Evolutionary conservation across 2,888 invertebrate genomes (phyloP).

Genomic region (Rotaria magnacalcarata): DNA sequence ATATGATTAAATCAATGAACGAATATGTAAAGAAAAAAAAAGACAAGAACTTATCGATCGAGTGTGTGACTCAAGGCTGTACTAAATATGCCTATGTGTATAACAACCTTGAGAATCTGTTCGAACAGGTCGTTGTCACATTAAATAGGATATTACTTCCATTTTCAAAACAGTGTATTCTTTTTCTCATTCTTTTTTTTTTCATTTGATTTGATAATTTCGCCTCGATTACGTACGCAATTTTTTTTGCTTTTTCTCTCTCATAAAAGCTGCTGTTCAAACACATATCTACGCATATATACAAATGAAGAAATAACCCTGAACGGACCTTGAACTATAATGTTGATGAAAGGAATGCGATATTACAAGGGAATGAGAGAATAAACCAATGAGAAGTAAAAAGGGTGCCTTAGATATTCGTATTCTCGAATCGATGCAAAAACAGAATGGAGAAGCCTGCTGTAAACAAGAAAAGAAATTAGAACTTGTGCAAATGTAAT

Average conservation of each 20-base stretch:
- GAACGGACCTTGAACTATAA: conserved; percentile 29
- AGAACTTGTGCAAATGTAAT: neutral
- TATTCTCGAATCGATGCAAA: neutral
- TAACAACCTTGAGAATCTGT: conserved; percentile 3
- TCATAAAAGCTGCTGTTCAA: conserved; percentile 17
- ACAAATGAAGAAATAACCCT: conserved; percentile 22
- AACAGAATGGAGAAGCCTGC: neutral
- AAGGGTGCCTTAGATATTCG: neutral
- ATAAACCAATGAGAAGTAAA: neutral
- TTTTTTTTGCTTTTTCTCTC: conserved; percentile 25
- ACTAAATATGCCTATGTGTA: conserved; percentile 23
- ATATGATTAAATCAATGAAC: conserved; percentile 22
- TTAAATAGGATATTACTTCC: conserved; percentile 25
- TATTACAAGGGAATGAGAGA: neutral
- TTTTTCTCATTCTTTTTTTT: neutral
- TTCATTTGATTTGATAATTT: neutral
- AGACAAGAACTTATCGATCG: conserved; percentile 29
- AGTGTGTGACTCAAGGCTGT: conserved; percentile 5
- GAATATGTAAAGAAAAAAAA: neutral
- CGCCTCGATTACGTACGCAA: neutral
- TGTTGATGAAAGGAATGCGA: neutral
- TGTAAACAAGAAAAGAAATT: conserved; percentile 23
- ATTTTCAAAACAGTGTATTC: neutral
- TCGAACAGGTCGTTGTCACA: conserved; percentile 12
- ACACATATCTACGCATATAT: conserved; percentile 1